phyloP scores from a whole-genome alignment of 1,140 invertebrate species.

The Stenopsyche tienmushanensis region DNA sequence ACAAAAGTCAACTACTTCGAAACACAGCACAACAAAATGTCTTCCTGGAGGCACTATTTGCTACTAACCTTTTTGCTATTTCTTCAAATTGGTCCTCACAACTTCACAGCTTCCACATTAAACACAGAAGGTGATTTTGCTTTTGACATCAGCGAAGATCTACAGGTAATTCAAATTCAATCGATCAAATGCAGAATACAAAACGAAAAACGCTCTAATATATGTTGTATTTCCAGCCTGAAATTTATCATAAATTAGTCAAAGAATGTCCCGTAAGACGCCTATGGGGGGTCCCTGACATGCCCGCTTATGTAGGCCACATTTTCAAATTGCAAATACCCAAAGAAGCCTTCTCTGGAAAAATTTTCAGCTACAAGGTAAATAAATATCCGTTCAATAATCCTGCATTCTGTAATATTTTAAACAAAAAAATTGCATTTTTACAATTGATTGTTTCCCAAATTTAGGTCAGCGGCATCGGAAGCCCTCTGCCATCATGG shows the following conservation, averaged over 20 bases:
- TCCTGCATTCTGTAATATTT: background rate
- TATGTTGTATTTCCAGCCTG: background rate
- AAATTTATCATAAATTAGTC: background rate
- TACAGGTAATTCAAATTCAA: slow-evolving; percentile 47
- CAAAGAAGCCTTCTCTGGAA: slow-evolving; percentile 55
- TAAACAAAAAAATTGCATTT: background rate
- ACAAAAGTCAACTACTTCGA: slow-evolving; percentile 5
- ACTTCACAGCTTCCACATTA: slow-evolving; percentile 44
- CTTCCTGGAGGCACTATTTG: slow-evolving; percentile 19
- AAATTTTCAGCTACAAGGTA: slow-evolving; percentile 54
- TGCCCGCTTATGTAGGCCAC: slow-evolving; percentile 55
- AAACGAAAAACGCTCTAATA: background rate
- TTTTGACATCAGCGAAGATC: slow-evolving; percentile 52
- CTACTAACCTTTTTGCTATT: slow-evolving; percentile 12
- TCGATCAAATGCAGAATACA: slow-evolving; percentile 3
- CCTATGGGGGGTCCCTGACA: slow-evolving; percentile 57
- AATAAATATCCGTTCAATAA: background rate
- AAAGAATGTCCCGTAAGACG: slow-evolving; percentile 51
- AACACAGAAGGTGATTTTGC: slow-evolving; percentile 55
- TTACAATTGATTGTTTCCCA: background rate
- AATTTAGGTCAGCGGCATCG: slow-evolving; percentile 43
- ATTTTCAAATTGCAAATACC: slow-evolving; percentile 56
- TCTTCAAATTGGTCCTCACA: slow-evolving; percentile 39
- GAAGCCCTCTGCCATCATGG: slow-evolving; percentile 50
- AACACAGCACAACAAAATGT: slow-evolving; percentile 16